Conservation (phyloP, 2,797 vertebrate genomes). For the Sternarchorhynchus goeldii region DNA sequence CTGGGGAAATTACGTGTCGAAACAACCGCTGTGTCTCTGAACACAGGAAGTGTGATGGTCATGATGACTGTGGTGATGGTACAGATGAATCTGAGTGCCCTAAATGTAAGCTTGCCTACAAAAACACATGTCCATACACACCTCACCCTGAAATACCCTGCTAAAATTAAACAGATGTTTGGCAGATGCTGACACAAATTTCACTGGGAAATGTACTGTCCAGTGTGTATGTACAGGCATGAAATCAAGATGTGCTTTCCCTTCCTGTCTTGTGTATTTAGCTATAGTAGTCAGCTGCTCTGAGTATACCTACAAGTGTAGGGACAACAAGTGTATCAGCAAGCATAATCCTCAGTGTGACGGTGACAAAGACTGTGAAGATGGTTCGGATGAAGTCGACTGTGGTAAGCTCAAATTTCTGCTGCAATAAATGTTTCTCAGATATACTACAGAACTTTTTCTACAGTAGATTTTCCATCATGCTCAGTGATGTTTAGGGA, state of each 20-base stretch:
- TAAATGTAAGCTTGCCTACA: slow-evolving; percentile 65
- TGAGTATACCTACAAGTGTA: slow-evolving; percentile 79
- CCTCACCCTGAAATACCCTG: not conserved
- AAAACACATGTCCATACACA: not conserved
- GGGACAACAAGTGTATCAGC: slow-evolving; percentile 75
- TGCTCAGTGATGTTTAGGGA: not conserved
- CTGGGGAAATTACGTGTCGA: slow-evolving; percentile 72
- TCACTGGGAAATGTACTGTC: too few species aligned
- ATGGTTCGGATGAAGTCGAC: slow-evolving; percentile 83
- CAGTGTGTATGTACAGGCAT: not conserved
- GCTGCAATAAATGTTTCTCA: not conserved
- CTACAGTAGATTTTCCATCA: not conserved
- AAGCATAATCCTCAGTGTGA: slow-evolving; percentile 91
- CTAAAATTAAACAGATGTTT: not conserved
- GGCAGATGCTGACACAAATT: too few species aligned
- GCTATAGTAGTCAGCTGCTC: slow-evolving; percentile 73
- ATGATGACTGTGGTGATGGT: slow-evolving; percentile 80
- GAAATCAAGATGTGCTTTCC: not conserved
- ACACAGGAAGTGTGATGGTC: slow-evolving; percentile 71
- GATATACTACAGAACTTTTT: not conserved
- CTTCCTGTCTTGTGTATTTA: slow-evolving; percentile 39
- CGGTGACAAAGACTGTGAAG: slow-evolving; percentile 78
- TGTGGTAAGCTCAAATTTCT: slow-evolving; percentile 73
- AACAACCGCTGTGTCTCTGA: slow-evolving; percentile 74
- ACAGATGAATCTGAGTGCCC: slow-evolving; percentile 83